Percentiles rank a stretch among this genome's conserved stretches.
Conservation (phyloP, 2,797 vertebrate species). For the Podarcis lilfordi region DNA sequence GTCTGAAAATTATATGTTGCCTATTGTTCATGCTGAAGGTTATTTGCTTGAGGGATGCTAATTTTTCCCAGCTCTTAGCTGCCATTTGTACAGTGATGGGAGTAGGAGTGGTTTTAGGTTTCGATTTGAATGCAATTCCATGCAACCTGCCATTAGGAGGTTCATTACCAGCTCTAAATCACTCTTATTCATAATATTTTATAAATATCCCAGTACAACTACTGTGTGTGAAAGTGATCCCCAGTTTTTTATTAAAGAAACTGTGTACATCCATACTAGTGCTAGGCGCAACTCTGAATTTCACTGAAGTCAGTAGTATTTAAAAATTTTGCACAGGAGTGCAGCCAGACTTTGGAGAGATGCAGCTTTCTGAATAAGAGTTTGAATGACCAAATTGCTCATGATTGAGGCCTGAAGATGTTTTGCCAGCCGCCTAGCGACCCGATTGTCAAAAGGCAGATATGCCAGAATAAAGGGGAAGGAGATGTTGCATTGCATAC, state of each 20-base stretch:
- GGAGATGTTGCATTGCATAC: background rate
- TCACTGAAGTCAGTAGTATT: background rate
- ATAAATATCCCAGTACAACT: background rate
- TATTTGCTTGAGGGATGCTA: background rate
- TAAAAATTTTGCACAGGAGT: background rate
- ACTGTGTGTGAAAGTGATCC: background rate
- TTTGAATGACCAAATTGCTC: too few relatives aligned
- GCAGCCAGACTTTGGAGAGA: background rate
- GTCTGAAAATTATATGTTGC: background rate
- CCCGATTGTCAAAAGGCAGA: background rate
- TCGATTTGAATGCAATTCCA: background rate
- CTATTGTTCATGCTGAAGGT: background rate
- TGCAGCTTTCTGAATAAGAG: too few relatives aligned
- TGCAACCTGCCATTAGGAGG: background rate
- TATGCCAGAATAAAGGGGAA: background rate
- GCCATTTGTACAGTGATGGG: background rate
- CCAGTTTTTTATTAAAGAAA: background rate
- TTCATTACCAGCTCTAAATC: background rate
- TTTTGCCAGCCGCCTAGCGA: background rate
- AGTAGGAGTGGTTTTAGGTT: background rate
- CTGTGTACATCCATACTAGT: background rate
- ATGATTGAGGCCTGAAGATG: background rate
- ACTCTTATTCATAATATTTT: background rate
- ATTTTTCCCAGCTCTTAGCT: background rate
- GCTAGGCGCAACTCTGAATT: background rate